These are phyloP conservation scores for Conopomorpha cramerella DNA, from an alignment of 1,140 invertebrate species.

Conservation along the genomic window DNA sequence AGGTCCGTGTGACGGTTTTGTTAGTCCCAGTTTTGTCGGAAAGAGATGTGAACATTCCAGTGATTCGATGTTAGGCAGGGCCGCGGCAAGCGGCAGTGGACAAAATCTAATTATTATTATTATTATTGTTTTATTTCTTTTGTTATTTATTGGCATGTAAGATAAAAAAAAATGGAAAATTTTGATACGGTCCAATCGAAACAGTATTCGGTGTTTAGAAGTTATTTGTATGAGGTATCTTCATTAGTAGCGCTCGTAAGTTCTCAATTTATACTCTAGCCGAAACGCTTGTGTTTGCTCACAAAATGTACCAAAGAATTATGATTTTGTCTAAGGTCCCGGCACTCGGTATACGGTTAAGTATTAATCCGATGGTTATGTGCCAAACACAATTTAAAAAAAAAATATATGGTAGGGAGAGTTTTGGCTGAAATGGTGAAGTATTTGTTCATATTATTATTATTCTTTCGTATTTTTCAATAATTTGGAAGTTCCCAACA, in stretches of 20 bases:
- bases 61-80: no score
- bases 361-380: slow-evolving; percentile 28
- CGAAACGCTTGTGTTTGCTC: slow-evolving; percentile 38
- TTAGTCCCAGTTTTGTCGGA: no score
- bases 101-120: neutral
- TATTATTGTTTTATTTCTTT: neutral
- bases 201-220: slow-evolving; percentile 9
- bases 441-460: neutral
- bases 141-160: neutral
- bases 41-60: no score
- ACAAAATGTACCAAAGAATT: slow-evolving; percentile 54
- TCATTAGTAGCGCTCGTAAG: slow-evolving; percentile 20
- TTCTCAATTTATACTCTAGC: slow-evolving; percentile 24
- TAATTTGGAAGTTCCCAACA: no score
- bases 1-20: no score
- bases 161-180: no score
- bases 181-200: neutral
- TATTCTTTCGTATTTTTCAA: neutral
- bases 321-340: slow-evolving; percentile 14
- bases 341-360: slow-evolving; percentile 30
- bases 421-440: neutral
- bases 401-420: neutral
- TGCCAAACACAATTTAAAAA: slow-evolving; percentile 29
- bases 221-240: slow-evolving; percentile 18
- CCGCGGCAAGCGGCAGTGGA: no score